Evolutionary conservation across 2,113 vertebrate genomes (phyloP), one percentile per base, ranked within the genome.

Genomic region (Paratilapia polleni): DNA sequence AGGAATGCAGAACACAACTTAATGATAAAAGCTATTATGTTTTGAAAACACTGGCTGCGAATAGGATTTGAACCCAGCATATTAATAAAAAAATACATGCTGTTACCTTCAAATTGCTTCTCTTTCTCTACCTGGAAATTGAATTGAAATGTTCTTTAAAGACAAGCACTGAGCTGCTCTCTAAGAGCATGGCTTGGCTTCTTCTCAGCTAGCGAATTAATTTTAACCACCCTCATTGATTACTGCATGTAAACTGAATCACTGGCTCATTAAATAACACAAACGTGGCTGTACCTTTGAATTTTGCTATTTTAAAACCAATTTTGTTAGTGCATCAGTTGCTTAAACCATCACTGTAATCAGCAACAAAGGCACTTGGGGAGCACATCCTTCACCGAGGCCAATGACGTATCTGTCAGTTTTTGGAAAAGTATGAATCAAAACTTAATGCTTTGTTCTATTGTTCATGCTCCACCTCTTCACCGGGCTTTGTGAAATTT

Each of bases 141-240:
- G 13, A 81, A 80, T 79, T 52, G 58, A 77, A 62, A 81, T 24
- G 5, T 26, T 49, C 54, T 54, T 59, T 77, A n/a, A 60, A 79
- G 77, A 77, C 15, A 17, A 52, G 49, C 43, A 77, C 22, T 28
- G 43, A 73, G 4, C 8, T 2, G 31, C 78, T 74, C 62, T 22
- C 28, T 38, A 2, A 26, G 28, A 58, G 43, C 60, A 52, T 15
- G 10, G 12, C 57, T 76, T 82, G 60, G 61, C 28, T 20, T 78
- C 34, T 20, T 59, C 60, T 47, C 14, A 60, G 36, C 22, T 5
- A 14, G 41, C 10, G 5, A 20, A 47, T 73, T 59, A 20, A 62
- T 82, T 82, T 76, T 5, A 79, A 63, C 12, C 76, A 61, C 34
- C 28, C 58, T 38, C 13, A 78, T 1, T 81, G 20, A 43, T 60